Evolutionary conservation across 2,797 vertebrate genomes (phyloP), one percentile per base, ranked within the genome.

Genomic region (Enteromius treurensis): DNA sequence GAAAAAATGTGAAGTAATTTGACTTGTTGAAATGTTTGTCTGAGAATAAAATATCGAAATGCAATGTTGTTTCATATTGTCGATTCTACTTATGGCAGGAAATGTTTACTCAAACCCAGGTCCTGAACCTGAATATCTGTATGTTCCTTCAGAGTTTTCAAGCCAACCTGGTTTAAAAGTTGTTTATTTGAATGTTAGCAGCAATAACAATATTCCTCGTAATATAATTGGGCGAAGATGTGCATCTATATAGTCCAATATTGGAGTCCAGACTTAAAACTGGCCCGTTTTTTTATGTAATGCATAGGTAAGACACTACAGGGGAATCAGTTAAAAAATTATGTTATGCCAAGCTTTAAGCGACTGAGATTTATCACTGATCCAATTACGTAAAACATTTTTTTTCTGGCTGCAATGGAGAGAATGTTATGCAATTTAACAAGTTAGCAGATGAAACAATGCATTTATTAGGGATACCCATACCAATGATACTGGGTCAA

Each of bases 51-150:
- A 60, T 60, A 53, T 77, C 13, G 32, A 77, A 77, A 77, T n/a
- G 53, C 75, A 77, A 77, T 32, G 53, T 37, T 34, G 17, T 29
- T n/a, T 77, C 14, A 60, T 77, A 19, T 53, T 77, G 10, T 42
- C 42, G 53, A 53, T 77, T 53, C 23, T 77, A 21, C 75, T 77
- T 49, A 37, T 60, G 32, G 75, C 75, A 9, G 75, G 75, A 21
- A 60, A 77, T 60, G 53, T 77, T 19, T 10, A 60, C 37, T 53
- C 53, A 37, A 77, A 77, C 13, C 51, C 51, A 15, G 53, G 74
- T 29, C 64, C 65, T 68, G 14, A 34, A 19, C 53, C 53, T 9
- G 29, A 77, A 40, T 77, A 32, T 77, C 19, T 77, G 10, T 29
- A 60, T 77, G n/a, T 77, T 45, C 42, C 11, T 3, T 13, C 0